Evolutionary conservation across 2,113 vertebrate species (phyloP).

Genomic region (Ursus arctos): DNA sequence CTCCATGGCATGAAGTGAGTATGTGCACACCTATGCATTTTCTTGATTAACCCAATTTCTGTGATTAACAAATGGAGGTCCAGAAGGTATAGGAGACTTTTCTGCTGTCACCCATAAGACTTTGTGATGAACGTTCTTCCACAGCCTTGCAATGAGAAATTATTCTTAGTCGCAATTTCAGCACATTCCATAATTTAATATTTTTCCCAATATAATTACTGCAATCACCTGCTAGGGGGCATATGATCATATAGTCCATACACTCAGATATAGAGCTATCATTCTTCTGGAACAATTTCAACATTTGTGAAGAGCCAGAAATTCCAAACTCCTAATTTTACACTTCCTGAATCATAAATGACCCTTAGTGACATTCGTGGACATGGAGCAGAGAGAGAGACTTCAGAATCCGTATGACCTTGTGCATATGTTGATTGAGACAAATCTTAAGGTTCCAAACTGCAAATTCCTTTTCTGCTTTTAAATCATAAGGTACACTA

Average conservation of each 20-base stretch:
- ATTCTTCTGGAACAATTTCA: constrained; percentile 15
- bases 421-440: constrained; percentile 42
- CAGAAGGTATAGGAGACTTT: not conserved
- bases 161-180: not conserved
- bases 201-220: constrained; percentile 1
- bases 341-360: constrained; percentile 2
- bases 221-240: not conserved
- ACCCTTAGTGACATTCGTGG: not conserved
- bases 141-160: not conserved
- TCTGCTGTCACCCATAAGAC: not conserved
- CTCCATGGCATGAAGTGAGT: not conserved
- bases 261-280: not conserved
- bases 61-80: not conserved
- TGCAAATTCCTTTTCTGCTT: constrained; percentile 61
- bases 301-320: not conserved
- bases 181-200: not conserved
- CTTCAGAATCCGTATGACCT: not conserved
- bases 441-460: constrained; percentile 37
- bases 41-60: not conserved
- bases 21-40: not conserved
- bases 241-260: not conserved
- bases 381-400: not conserved
- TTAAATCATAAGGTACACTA: constrained; percentile 20
- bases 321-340: not conserved
- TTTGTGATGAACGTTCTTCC: not conserved